Evolutionary conservation across 1,140 invertebrate species (phyloP).

Genomic region (Drosophila bipectinata): DNA sequence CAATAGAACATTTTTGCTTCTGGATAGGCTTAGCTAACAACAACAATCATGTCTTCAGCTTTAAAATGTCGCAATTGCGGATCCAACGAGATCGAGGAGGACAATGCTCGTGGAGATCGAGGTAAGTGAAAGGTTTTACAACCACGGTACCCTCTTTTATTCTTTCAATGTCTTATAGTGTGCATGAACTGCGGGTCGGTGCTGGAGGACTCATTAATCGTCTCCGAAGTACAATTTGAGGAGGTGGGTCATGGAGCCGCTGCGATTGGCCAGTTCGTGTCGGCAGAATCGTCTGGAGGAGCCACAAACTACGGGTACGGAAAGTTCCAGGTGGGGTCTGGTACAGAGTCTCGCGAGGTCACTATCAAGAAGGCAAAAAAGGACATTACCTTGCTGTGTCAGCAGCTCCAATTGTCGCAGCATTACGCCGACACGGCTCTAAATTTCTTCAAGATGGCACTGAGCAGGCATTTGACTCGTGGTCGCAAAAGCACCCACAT

Average conservation of each 20-base stretch:
- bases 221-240: slow-evolving; percentile 97
- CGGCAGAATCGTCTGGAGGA: slow-evolving; percentile 93
- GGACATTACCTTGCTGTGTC: slow-evolving; percentile 91
- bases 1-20: neutral
- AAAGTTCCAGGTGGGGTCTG: slow-evolving; percentile 92
- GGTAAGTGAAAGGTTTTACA: slow-evolving; percentile 36
- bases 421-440: slow-evolving; percentile 96
- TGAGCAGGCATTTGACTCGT: slow-evolving; percentile 93
- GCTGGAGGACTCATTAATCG: slow-evolving; percentile 97
- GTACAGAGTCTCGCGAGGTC: slow-evolving; percentile 94
- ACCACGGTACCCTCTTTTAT: neutral
- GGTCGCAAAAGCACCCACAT: slow-evolving; percentile 96
- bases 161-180: slow-evolving; percentile 84
- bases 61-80: slow-evolving; percentile 95
- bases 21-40: neutral
- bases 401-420: slow-evolving; percentile 93
- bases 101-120: slow-evolving; percentile 94
- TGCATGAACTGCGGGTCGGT: slow-evolving; percentile 98
- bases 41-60: slow-evolving; percentile 68
- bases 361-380: slow-evolving; percentile 94
- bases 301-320: slow-evolving; percentile 89
- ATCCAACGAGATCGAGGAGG: slow-evolving; percentile 96
- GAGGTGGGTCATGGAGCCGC: slow-evolving; percentile 95
- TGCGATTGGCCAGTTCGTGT: slow-evolving; percentile 96
- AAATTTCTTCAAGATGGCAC: slow-evolving; percentile 98